phyloP scores from a whole-genome alignment of 2,797 vertebrate genomes.

The Sebastes hopkinsi region DNA sequence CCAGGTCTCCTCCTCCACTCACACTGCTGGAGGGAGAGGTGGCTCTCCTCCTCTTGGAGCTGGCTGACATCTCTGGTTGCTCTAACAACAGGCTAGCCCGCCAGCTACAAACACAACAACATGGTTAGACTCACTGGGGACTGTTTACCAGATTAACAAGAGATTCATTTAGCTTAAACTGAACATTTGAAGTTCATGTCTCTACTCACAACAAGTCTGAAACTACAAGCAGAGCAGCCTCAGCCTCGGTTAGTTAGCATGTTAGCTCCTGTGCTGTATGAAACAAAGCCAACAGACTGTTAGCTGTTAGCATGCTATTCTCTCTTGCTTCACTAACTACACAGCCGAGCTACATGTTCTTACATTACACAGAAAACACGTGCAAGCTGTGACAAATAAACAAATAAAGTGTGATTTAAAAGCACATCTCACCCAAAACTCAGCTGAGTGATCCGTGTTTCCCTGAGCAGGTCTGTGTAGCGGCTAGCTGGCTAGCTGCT shows the following conservation, averaged over 20 bases:
- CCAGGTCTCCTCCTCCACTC: slow-evolving; percentile 94
- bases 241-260: background rate
- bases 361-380: background rate
- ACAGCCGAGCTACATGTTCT: background rate
- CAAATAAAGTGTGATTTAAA: accelerated
- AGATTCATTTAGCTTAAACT: background rate
- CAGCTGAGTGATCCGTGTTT: slow-evolving; percentile 46
- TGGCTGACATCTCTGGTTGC: slow-evolving; percentile 83
- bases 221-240: background rate
- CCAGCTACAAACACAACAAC: slow-evolving; percentile 26
- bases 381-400: accelerated
- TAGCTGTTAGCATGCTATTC: slow-evolving; percentile 50
- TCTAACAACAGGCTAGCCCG: slow-evolving; percentile 54
- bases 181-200: accelerated
- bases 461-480: slow-evolving; percentile 68
- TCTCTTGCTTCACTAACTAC: background rate
- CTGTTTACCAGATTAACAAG: accelerated
- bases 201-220: background rate
- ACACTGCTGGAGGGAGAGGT: slow-evolving; percentile 96
- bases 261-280: slow-evolving; percentile 36
- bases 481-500: slow-evolving; percentile 58
- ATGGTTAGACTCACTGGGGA: too few relatives aligned
- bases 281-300: slow-evolving; percentile 67
- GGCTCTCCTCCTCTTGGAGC: slow-evolving; percentile 95
- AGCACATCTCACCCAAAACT: slow-evolving; percentile 42